A percentile compares a stretch with the other conserved stretches of the same genome.
Conservation (phyloP, 2,113 vertebrate genomes). For the Redunca redunca region DNA sequence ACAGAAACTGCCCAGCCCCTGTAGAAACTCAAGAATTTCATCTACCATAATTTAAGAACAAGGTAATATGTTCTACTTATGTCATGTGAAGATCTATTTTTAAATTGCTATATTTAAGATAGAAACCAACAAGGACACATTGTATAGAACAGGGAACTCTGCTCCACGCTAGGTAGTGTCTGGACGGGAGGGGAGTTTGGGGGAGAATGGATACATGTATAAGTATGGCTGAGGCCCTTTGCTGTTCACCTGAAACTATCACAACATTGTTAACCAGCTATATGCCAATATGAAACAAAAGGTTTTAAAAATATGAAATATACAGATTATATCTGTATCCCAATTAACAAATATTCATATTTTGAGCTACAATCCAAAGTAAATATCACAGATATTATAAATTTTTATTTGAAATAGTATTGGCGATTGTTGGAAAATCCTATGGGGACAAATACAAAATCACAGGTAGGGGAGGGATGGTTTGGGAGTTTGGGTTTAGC, state of each 20-base stretch:
- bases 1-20: fast-evolving
- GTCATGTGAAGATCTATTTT: neutral
- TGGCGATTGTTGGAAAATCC: neutral
- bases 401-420: neutral
- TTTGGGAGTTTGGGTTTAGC: neutral
- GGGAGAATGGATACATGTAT: neutral
- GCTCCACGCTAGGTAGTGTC: neutral
- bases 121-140: neutral
- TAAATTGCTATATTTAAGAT: neutral
- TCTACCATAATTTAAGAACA: neutral
- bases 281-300: neutral
- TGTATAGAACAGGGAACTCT: neutral
- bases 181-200: fast-evolving
- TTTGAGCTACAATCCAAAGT: neutral
- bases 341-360: neutral
- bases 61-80: no score
- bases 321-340: neutral
- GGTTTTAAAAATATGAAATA: neutral
- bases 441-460: neutral
- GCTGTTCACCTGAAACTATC: neutral
- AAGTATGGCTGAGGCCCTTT: neutral
- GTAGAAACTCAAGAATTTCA: neutral
- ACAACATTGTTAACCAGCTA: neutral
- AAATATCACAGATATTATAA: neutral
- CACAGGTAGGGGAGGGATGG: neutral